Base-by-base conservation (phyloP, 2,797 vertebrate species). In the Chrysocyon brachyurus region DNA sequence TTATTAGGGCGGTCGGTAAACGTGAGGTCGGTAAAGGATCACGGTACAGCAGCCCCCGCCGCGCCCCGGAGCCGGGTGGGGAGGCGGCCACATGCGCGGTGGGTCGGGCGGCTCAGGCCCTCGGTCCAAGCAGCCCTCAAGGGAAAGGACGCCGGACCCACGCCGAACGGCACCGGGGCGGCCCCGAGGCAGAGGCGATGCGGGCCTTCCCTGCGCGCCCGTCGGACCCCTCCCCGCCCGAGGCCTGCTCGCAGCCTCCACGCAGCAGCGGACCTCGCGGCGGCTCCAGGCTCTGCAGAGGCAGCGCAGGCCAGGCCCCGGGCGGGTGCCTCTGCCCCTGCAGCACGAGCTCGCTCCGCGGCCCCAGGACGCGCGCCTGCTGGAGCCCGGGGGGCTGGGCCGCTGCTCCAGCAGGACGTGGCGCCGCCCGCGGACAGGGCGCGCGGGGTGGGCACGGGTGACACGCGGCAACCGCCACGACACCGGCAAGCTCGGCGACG, bases 261-360 rank as follows among this genome's bases (percentile, higher is more conserved):
- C 99, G 63, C 99, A 99, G 94, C 99, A 98, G 92, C 99, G 99
- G 96, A 99, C 99, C 97, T 99, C 36, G 99, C 99, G n/a, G 99
- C 98, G 31, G 99, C 98, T 1, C 99, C 40, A 40, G 40, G 40
- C 40, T 40, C 40, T 5, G 40, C 40, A 40, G 40, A 6, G 1
- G 98, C 77, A 16, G 98, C 98, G 96, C 94, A 12, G 81, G 49
- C 94, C 98, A 70, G 56, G 99, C 97, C 2, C 99, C 99, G 40
- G 99, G 99, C 36, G 99, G 98, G 96, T 99, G 99, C 84, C 99
- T 98, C 95, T 99, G 99, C 77, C 99, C 99, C 98, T 99, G 99
- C 52, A 99, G 99, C 98, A 99, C 99, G 97, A 99, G 99, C 97
- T 99, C 99, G 49, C 99, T 99, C 73, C 99, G 99, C 0, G 99